Evolutionary conservation across 2,797 vertebrate genomes (phyloP), one percentile per base, ranked within the genome.

Genomic region (Syndactyla subalaris): DNA sequence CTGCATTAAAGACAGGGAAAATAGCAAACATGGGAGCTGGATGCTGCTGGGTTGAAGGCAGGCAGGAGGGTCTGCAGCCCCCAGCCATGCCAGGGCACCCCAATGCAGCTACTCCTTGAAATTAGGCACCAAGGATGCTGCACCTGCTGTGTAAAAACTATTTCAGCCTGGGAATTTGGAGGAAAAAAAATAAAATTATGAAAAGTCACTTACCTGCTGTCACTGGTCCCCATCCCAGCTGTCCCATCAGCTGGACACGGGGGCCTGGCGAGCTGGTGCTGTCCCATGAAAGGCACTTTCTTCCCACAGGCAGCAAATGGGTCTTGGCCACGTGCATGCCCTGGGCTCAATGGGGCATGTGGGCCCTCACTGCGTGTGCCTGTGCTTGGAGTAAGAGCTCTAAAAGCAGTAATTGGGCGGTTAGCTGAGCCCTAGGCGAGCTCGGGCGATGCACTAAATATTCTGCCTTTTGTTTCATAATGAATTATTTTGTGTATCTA

Each of bases 401-500:
- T 36, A 76, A 73, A 67, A 91, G 65, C 81, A 45, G 73, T 88
- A 75, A 92, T 78, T 94, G 79, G 88, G 48, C 4, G 20, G 70
- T 88, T 45, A 88, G 82, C 80, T 46, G 82, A 92, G 94, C 91
- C 91, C 73, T 86, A 58, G 82, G 85, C 79, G 27, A 88, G 76
- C 73, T 45, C 0, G 1, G 86, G 93, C 6, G 12, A 73, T 36
- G 68, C 85, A 67, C 87, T 90, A 57, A 89, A 86, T 91, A 91
- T 90, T 92, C 89, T 79, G 82, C 82, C 76, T 92, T 94, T 94
- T 90, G 95, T 93, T 96, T 92, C 85, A 63, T 88, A 92, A 86
- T 89, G 76, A 91, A 89, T 92, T 93, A 95, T 90, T 96, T 85
- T 88, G 73, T 84, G 71, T 92, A 84, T 91, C 67, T 92, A 61